Percentiles rank a stretch among this genome's conserved stretches.
Conservation (phyloP, 1,140 invertebrate genomes). For the Diplogasteroides magnus region DNA sequence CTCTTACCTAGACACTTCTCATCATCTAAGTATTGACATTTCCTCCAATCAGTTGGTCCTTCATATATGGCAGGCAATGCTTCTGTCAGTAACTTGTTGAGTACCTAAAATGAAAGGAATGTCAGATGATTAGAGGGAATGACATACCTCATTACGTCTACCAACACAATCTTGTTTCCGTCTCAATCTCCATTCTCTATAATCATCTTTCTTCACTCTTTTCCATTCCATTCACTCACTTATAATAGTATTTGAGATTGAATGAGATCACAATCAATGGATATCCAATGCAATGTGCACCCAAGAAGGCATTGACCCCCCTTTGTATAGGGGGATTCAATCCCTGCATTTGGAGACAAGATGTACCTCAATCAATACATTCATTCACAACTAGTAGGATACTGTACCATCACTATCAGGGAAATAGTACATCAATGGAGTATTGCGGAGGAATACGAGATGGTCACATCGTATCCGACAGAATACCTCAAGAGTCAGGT, state of each 20-base stretch:
- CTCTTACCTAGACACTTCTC: too few relatives aligned
- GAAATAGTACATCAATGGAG: background rate
- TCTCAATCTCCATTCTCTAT: conserved; percentile 14
- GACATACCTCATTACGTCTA: conserved; percentile 9
- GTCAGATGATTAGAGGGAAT: background rate
- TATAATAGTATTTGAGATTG: conserved; percentile 14
- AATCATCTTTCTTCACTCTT: background rate
- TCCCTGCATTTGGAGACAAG: conserved; percentile 76
- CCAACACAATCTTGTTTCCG: conserved; percentile 9
- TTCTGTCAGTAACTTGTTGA: too few relatives aligned
- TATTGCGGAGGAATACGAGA: conserved; percentile 29
- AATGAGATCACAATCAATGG: conserved; percentile 64
- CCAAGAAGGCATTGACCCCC: conserved; percentile 92
- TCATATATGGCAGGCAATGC: too few relatives aligned
- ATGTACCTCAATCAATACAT: too few relatives aligned
- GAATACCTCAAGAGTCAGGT: background rate
- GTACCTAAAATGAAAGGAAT: background rate
- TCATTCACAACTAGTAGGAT: conserved; percentile 95
- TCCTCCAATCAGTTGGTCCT: too few relatives aligned
- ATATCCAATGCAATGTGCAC: conserved; percentile 96
- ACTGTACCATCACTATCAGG: conserved; percentile 34
- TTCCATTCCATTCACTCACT: conserved; percentile 1
- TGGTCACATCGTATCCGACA: conserved; percentile 40
- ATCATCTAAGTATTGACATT: too few relatives aligned
- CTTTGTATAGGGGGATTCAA: conserved; percentile 81